Conservation (phyloP, 2,888 invertebrate species). For the Ptychoptera albimana region DNA sequence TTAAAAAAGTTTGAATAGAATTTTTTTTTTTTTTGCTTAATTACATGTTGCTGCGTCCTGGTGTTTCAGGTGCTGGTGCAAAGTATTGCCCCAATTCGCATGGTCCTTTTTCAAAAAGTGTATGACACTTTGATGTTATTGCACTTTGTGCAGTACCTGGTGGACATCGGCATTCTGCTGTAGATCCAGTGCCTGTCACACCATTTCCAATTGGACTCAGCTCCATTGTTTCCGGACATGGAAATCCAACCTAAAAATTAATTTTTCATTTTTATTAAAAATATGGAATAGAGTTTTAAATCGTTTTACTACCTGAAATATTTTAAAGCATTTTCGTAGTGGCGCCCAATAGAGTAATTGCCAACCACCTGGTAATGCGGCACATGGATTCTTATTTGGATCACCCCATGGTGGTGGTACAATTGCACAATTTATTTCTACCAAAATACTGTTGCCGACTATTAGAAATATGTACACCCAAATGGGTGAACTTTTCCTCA, state of each 20-base stretch:
- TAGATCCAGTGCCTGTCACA: conserved; percentile 37
- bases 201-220: conserved; percentile 41
- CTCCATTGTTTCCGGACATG: conserved; percentile 75
- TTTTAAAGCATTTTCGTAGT: conserved; percentile 72
- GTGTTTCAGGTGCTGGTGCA: conserved; percentile 40
- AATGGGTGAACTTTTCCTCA: conserved; percentile 4
- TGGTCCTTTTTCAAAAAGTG: conserved; percentile 57
- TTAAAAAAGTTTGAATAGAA: neutral
- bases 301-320: conserved; percentile 46
- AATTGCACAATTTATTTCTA: conserved; percentile 29
- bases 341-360: conserved; percentile 72
- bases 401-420: conserved; percentile 79
- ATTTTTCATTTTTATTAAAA: conserved; percentile 5
- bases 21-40: neutral
- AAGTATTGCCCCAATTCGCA: conserved; percentile 60
- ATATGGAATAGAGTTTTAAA: neutral
- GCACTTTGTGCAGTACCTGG: conserved; percentile 60
- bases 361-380: conserved; percentile 66
- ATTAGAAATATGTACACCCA: neutral
- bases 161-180: conserved; percentile 69
- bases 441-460: no score
- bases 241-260: conserved; percentile 43
- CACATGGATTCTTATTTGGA: conserved; percentile 65
- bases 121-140: conserved; percentile 51
- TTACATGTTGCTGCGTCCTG: conserved; percentile 13